Conservation (phyloP, 2,113 vertebrate species). For the Sphyrna mokarran region DNA sequence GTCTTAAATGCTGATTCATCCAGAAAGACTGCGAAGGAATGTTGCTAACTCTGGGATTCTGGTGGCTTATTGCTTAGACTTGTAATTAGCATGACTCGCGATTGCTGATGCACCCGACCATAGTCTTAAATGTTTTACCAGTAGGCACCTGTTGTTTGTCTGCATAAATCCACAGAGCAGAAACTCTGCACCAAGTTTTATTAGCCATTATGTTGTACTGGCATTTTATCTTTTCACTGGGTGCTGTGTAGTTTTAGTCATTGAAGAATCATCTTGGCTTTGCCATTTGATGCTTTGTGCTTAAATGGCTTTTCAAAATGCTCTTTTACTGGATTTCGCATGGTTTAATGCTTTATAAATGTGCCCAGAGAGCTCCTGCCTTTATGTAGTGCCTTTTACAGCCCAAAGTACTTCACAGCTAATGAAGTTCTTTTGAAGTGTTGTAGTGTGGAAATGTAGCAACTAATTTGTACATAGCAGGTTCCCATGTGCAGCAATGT, state of each 20-base stretch:
- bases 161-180: neutral
- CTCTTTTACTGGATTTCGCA: neutral
- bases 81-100: conserved; percentile 3
- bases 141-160: neutral
- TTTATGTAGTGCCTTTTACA: neutral
- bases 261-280: neutral
- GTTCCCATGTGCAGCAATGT: neutral
- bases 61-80: neutral
- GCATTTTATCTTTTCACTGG: neutral
- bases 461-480: neutral
- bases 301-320: neutral
- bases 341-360: neutral
- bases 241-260: neutral
- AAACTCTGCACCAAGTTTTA: neutral
- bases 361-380: neutral
- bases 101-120: neutral
- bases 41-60: conserved; percentile 18
- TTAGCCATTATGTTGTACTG: too few species aligned
- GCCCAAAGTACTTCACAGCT: neutral
- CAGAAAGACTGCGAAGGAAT: neutral
- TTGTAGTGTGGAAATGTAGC: neutral
- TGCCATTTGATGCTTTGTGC: neutral
- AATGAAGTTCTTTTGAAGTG: neutral
- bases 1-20: conserved; percentile 9
- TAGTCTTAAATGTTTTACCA: neutral